Evolutionary conservation across 2,113 vertebrate species (phyloP), one percentile per base, ranked within the genome.

Genomic region (Tragulus kanchil): DNA sequence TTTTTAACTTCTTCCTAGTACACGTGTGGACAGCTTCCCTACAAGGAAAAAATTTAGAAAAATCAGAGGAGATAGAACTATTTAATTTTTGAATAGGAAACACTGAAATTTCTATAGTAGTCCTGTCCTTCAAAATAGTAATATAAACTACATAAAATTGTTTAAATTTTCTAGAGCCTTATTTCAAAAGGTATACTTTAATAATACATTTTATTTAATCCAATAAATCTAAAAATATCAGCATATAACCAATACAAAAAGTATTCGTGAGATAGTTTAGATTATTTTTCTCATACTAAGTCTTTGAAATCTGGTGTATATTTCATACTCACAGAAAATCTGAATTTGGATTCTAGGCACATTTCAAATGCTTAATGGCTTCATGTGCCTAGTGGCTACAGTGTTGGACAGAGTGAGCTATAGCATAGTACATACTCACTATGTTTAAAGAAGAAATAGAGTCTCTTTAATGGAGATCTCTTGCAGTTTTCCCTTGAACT

Each of bases 1-100:
- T 13, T 85, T 94, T 97, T 26, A 86, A 79, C 87, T 90, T 95
- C 79, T 92, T 93, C 77, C 83, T 89, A 69, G 8, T 54, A 36
- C 78, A 67, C 58, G 8, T 59, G n/a, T 89, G 73, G 84, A 52
- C 89, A 93, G 77, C 54, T 69, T 96, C 79, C 54, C 79, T 89
- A 54, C 69, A 88, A 90, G 52, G 87, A 56, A 77, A 73, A 96
- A 45, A 21, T 21, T 78, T 56, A 64, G 28, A 71, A 92, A 91
- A 95, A 87, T 77, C 58, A 91, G 78, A 90, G n/a, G 45, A 83
- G 14, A 69, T 25, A 90, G 52, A 81, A 36, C 56, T 65, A 31
- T 71, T 89, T 93, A 71, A 78, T 83, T 91, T 86, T 65, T 65
- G 28, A 73, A 52, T 69, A 73, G 23, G 84, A 93, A 97, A 62